Evolutionary conservation across 2,888 invertebrate species (phyloP), one percentile per base, ranked within the genome.

Genomic region (Empis stercorea): DNA sequence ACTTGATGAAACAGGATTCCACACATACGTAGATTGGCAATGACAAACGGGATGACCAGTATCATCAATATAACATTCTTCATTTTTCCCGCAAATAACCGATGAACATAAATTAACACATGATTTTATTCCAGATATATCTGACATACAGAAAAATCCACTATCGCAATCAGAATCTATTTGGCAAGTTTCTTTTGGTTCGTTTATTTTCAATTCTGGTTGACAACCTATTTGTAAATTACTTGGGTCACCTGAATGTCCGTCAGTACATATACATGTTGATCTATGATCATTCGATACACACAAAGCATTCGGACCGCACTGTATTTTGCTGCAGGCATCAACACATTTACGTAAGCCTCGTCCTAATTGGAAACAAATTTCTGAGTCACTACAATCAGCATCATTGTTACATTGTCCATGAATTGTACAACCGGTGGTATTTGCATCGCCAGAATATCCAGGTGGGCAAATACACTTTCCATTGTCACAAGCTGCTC

Each of bases 251-350:
- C 92, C 93, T 45, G 75, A 70, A 62, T 80, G 88, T 1, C 87
- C 87, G 51, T 87, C 84, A 20, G 82, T 75, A 61, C 93, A 93
- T 50, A 91, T 81, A 61, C 92, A 93, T 30, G 85, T 80, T 1
- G 91, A 87, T 52, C 84, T 77, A 65, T 92, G 92, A 60, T 84
- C 83, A 58, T 87, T 81, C 14, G 85, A 81, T 9, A 89, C 78
- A 62, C 92, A 92, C 1, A 89, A 67, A 4, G 92, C 89, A 65
- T 92, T 92, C 0, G 91, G 89, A 11, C 92, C 92, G 62, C 92
- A 92, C 59, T 89, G 88, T 30, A 87, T 73, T 70, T 87, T 87
- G 53, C 82, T 81, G 60, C 92, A 93, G 0, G 85, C 86, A 62
- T 91, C 88, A 4, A 88, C 80, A 65, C 91, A 92, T 66, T 86